phyloP scores from a whole-genome alignment of 92 coral and sea anemone genomes.

The Galaxea fascicularis region DNA sequence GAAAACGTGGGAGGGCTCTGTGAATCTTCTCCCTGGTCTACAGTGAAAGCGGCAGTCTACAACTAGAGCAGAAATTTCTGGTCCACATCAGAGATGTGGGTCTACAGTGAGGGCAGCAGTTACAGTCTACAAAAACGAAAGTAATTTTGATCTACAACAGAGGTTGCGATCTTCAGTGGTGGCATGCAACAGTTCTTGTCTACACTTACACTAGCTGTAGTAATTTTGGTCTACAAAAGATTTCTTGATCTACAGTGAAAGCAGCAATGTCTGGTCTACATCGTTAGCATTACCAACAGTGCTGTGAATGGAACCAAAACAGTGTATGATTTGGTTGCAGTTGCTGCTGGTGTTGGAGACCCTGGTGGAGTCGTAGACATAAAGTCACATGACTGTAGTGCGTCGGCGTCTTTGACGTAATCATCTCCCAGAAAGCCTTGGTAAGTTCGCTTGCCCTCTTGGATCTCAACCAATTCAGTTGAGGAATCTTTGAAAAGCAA shows the following conservation, averaged over 20 bases:
- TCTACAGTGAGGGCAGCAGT: no score
- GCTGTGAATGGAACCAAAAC: background rate
- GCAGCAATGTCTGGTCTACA: conserved; percentile 2
- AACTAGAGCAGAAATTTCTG: no score
- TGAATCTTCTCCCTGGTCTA: no score
- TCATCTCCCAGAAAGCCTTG: conserved; percentile 38
- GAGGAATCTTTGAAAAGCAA: conserved; percentile 64
- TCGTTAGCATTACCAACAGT: background rate
- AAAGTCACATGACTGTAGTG: background rate
- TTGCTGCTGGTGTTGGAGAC: background rate
- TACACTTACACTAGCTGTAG: no score
- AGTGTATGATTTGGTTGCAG: background rate
- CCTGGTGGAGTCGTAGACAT: background rate
- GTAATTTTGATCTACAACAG: no score
- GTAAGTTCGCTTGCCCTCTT: conserved; percentile 5
- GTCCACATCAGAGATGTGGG: no score
- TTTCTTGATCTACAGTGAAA: background rate
- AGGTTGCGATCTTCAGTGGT: no score
- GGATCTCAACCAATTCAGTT: conserved; percentile 30
- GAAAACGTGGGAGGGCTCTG: no score
- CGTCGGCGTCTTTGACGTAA: conserved; percentile 8
- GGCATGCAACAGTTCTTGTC: no score
- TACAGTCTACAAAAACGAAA: no score
- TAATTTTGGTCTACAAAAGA: no score
- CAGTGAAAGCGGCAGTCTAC: no score